phyloP scores from a whole-genome alignment of 1,140 invertebrate species.

The Drosophila parabipectinata region DNA sequence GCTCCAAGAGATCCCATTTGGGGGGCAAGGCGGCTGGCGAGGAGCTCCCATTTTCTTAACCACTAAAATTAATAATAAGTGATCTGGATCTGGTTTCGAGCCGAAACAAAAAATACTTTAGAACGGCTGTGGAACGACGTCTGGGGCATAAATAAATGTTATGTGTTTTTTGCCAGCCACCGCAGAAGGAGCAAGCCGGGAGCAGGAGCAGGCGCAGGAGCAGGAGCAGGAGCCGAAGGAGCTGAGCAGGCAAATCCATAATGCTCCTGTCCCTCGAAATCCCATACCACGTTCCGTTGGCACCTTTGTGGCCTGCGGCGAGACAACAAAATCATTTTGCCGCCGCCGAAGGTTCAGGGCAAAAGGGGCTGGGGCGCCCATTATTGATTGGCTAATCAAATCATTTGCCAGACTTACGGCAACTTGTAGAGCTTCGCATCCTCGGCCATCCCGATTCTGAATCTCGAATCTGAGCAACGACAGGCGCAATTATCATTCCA shows the following conservation, averaged over 20 bases:
- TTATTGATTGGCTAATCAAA: conserved; percentile 83
- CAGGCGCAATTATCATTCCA: conserved; percentile 82
- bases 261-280: conserved; percentile 42
- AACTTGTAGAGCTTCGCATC: conserved; percentile 33
- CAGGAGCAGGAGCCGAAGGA: conserved; percentile 24
- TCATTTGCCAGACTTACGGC: conserved; percentile 59
- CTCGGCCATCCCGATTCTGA: not conserved
- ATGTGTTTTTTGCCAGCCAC: conserved; percentile 80
- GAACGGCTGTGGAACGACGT: conserved; percentile 47
- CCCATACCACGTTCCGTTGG: conserved; percentile 61
- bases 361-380: conserved; percentile 42
- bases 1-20: conserved; percentile 31
- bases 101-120: conserved; percentile 28
- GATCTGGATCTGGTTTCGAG: conserved; percentile 80
- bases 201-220: conserved; percentile 23
- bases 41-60: conserved; percentile 79
- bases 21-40: conserved; percentile 19
- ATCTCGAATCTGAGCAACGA: conserved; percentile 47
- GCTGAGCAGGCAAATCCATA: conserved; percentile 66
- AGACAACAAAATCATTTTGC: conserved; percentile 84
- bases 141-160: conserved; percentile 79
- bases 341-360: conserved; percentile 40
- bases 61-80: conserved; percentile 84
- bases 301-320: conserved; percentile 80
- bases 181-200: conserved; percentile 57